Conservation (phyloP, 2,113 vertebrate genomes). For the Agapornis roseicollis region DNA sequence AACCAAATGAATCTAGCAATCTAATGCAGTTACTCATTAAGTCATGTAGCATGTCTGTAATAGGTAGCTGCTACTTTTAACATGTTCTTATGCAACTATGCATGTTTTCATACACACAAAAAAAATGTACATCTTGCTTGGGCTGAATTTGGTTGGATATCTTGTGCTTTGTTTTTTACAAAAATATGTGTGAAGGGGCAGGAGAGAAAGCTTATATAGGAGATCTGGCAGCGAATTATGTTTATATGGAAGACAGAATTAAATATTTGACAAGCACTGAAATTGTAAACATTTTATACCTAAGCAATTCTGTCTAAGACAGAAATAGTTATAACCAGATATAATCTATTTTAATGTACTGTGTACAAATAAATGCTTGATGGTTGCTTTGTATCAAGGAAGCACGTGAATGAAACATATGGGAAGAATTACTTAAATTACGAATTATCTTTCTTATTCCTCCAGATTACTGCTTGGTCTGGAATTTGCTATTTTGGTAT, state of each 20-base stretch:
- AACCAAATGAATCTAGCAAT: neutral
- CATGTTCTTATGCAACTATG: neutral
- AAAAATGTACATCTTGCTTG: neutral
- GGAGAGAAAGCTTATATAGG: neutral
- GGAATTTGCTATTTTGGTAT: slow-evolving; percentile 89
- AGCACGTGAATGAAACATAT: neutral
- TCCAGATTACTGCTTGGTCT: slow-evolving; percentile 90
- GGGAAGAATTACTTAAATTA: neutral
- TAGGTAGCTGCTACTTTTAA: neutral
- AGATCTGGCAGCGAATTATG: neutral
- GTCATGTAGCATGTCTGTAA: neutral
- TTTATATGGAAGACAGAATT: neutral
- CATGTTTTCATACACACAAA: neutral
- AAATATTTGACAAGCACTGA: neutral
- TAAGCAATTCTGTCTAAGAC: neutral
- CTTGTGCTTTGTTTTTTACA: neutral
- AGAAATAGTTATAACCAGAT: neutral
- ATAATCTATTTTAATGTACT: neutral
- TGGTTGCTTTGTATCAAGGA: neutral
- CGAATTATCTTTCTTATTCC: neutral
- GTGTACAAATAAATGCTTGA: neutral
- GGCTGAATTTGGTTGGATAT: neutral
- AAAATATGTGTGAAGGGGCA: neutral
- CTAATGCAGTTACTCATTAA: neutral
- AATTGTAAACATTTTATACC: neutral